Conservation (phyloP, 2,113 vertebrate species). For the Campylomormyrus numenius region DNA sequence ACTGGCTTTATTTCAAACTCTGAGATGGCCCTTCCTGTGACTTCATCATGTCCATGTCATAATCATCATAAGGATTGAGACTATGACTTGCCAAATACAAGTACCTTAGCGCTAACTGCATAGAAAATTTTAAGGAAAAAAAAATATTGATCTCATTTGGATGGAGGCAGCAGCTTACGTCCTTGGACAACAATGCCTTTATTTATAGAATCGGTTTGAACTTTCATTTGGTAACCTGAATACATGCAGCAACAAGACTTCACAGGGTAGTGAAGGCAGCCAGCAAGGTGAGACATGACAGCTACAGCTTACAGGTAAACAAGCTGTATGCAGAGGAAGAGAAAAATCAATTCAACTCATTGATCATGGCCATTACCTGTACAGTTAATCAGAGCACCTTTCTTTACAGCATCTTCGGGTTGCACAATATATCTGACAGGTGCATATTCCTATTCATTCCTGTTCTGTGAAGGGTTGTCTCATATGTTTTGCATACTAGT, state of each 20-base stretch:
- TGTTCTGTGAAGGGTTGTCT: not conserved
- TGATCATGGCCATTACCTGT: not conserved
- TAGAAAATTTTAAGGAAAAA: not conserved
- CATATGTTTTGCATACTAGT: not conserved
- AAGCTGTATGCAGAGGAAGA: not conserved
- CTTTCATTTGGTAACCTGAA: not conserved
- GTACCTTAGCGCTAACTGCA: not conserved
- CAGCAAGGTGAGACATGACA: not conserved
- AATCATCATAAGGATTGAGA: not conserved
- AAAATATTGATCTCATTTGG: not conserved
- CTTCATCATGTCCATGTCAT: not conserved
- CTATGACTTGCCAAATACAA: not conserved
- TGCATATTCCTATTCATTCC: not conserved
- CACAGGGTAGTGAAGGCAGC: not conserved
- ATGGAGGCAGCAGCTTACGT: not conserved
- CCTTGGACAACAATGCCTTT: not conserved
- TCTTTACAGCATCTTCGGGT: not conserved
- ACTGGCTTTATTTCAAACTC: not conserved
- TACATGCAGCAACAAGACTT: slow-evolving; percentile 1
- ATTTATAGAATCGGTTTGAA: not conserved
- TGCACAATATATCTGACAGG: not conserved
- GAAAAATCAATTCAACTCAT: not conserved
- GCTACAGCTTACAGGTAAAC: not conserved
- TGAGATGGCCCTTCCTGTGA: not conserved
- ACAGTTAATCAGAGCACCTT: not conserved